Evolutionary conservation across 2,113 vertebrate species (phyloP), one percentile per base, ranked within the genome.

Genomic region (Phaetusa simplex): DNA sequence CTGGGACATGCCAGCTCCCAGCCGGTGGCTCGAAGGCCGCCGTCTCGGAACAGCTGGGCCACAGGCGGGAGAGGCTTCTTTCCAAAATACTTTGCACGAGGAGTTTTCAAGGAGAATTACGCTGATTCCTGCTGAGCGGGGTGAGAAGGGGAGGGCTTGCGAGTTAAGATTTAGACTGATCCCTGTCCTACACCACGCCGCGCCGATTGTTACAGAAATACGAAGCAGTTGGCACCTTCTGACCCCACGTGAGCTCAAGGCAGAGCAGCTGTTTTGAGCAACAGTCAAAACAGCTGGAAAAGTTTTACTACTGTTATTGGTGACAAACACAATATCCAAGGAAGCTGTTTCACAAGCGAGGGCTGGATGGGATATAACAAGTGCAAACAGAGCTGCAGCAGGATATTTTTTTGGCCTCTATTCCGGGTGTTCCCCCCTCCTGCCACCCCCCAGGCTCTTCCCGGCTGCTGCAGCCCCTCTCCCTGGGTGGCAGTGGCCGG

Each of bases 261-360:
- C 55, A 38, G 40, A 83, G 66, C 87, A 64, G 78, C 50, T 65
- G 73, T 27, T 95, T 20, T 14, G 50, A 87, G 79, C 84, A 58
- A 38, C 42, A 69, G 21, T 38, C 71, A 38, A 24, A 97, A 73
- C 64, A 91, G 72, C 86, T 94, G 91, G 94, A 55, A 79, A 56
- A 50, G 52, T 45, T 95, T 95, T 66, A 11, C 91, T 81, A 0
- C 80, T 81, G 55, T 86, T 88, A 18, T 27, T 81, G n/a, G 65
- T 84, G 47, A 91, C 50, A 78, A 77, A 82, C 74, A 64, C 69
- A 67, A 64, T 16, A 89, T 50, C 69, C 77, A 71, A 83, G 91
- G 93, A 66, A 86, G 88, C 45, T 62, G 34, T 86, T 88, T 83
- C 80, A 49, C 76, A 65, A 56, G 49, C 2, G 0, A 59, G 64